A percentile compares a stretch with the other conserved stretches of the same genome.
These are phyloP conservation scores for Prunella strophiata DNA, from an alignment of 2,797 vertebrate species.

Conservation along the genomic window DNA sequence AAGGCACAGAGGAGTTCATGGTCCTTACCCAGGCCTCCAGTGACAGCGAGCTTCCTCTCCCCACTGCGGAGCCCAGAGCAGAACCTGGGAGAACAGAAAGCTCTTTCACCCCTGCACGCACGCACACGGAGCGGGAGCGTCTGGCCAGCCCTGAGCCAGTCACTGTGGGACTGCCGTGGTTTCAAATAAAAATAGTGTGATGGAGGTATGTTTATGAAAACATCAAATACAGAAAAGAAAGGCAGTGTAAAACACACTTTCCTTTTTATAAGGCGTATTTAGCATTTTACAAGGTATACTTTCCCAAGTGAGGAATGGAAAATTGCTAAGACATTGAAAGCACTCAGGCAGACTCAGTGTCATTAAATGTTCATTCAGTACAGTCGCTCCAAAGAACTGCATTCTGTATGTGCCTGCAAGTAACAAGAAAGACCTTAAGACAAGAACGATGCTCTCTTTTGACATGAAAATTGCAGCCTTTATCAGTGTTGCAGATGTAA, in stretches of 20 bases:
- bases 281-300: constrained; percentile 42
- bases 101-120: constrained; percentile 9
- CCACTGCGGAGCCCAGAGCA: not conserved
- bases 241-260: constrained; percentile 37
- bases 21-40: not conserved
- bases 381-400: not conserved
- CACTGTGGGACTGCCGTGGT: constrained; percentile 8
- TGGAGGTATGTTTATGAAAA: constrained; percentile 52
- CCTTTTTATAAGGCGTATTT: constrained; percentile 31
- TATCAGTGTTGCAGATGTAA: not conserved
- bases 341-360: not conserved
- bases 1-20: constrained; percentile 11
- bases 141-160: not conserved
- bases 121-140: not conserved
- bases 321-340: constrained; percentile 1
- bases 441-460: not conserved
- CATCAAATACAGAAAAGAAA: constrained; percentile 57
- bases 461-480: not conserved
- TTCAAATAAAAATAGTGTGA: constrained; percentile 50
- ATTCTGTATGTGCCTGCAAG: not conserved
- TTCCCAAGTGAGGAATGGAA: constrained; percentile 37
- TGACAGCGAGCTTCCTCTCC: not conserved
- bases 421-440: not conserved
- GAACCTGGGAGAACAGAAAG: constrained; percentile 48
- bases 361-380: not conserved